phyloP scores from a whole-genome alignment of 2,888 invertebrate species.

The Lithosia quadra region DNA sequence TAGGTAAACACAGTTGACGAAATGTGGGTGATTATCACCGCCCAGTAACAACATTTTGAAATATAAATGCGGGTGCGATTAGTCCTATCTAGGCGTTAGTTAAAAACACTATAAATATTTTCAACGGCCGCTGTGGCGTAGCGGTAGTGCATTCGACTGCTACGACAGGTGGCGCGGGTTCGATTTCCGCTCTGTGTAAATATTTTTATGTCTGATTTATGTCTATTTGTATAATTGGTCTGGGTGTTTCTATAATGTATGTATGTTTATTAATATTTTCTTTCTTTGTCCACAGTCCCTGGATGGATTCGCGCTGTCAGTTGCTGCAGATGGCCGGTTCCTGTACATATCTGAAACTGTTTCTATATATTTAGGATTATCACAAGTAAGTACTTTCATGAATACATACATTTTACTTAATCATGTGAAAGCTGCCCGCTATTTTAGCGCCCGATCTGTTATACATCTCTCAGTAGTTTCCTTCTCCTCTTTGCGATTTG shows the following conservation, averaged over 20 bases:
- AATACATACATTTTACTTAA: too few relatives aligned
- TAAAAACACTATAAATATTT: background rate
- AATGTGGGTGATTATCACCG: background rate
- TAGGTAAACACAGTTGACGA: background rate
- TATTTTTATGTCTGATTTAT: too few relatives aligned
- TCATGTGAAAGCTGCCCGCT: background rate
- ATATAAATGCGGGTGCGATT: background rate
- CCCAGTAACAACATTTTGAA: too few relatives aligned
- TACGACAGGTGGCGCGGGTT: too few relatives aligned
- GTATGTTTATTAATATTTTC: background rate
- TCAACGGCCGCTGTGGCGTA: too few relatives aligned
- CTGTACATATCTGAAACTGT: slow-evolving; percentile 99
- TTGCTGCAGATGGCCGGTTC: slow-evolving; percentile 98
- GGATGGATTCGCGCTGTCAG: slow-evolving; percentile 98
- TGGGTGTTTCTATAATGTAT: too few relatives aligned
- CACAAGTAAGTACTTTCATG: slow-evolving; percentile 98
- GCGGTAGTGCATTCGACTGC: too few relatives aligned
- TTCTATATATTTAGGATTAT: slow-evolving; percentile 99
- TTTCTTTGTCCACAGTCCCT: slow-evolving; percentile 91
- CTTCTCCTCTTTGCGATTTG: too few relatives aligned
- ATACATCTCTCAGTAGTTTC: too few relatives aligned
- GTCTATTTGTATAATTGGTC: too few relatives aligned
- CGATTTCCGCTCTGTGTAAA: too few relatives aligned
- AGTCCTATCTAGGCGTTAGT: background rate
- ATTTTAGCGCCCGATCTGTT: background rate